These are phyloP conservation scores for Brachypterus glaber DNA, from an alignment of 2,888 invertebrate genomes.

Conservation along the genomic window DNA sequence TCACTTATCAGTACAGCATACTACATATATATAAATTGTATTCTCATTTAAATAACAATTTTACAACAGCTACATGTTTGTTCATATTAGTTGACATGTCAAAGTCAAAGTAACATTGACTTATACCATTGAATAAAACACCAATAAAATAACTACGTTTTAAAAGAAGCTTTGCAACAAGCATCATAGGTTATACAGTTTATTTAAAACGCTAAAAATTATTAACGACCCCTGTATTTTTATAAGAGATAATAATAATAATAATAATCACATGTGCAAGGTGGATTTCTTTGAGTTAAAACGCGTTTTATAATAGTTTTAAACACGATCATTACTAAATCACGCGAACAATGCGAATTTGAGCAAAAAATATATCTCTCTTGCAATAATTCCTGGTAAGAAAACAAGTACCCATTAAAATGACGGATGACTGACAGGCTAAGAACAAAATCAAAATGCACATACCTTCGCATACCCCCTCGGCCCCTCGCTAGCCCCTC, in stretches of 20 bases:
- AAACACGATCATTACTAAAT: constrained; percentile 28
- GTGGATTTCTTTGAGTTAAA: constrained; percentile 5
- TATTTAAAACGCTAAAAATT: constrained; percentile 5
- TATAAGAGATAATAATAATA: constrained; percentile 9
- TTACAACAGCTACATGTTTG: too few species aligned
- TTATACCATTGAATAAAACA: too few species aligned
- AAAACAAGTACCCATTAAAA: constrained; percentile 34
- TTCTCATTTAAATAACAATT: too few species aligned
- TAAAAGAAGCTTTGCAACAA: too few species aligned
- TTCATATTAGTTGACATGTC: too few species aligned
- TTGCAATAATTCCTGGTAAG: constrained; percentile 31
- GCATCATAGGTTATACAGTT: too few species aligned
- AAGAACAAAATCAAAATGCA: constrained; percentile 34
- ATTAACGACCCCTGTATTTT: constrained; percentile 16
- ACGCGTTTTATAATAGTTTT: constrained; percentile 19
- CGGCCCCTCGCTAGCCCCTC: constrained; percentile 1
- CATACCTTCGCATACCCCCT: constrained; percentile 23
- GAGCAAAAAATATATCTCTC: constrained; percentile 24
- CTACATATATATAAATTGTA: too few species aligned
- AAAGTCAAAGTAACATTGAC: too few species aligned
- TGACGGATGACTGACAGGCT: constrained; percentile 30
- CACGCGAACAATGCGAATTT: constrained; percentile 30
- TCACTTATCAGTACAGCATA: too few species aligned
- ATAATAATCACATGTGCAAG: constrained; percentile 16
- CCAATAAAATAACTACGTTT: too few species aligned